Evolutionary conservation across 2,113 vertebrate species (phyloP).

Genomic region (Brachyhypopomus gauderio): DNA sequence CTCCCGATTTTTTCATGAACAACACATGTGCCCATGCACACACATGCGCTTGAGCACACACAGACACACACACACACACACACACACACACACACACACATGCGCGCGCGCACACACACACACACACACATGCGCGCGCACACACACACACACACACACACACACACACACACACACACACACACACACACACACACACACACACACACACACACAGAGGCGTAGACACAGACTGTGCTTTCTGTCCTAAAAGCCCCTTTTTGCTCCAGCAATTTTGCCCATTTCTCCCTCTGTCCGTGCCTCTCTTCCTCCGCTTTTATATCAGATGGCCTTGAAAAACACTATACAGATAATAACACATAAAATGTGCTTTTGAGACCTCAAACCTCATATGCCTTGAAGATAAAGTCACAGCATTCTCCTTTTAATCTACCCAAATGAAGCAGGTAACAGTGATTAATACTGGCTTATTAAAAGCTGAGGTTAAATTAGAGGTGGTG

Average conservation of each 20-base stretch:
- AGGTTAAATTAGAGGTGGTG: neutral
- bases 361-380: conserved; percentile 49
- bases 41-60: neutral
- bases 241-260: conserved; percentile 54
- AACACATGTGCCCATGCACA: neutral
- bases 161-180: conserved; percentile 25
- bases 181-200: conserved; percentile 24
- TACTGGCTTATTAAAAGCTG: conserved; percentile 2
- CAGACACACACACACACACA: conserved; percentile 24
- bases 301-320: conserved; percentile 43
- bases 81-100: conserved; percentile 1
- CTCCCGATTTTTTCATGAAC: neutral
- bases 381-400: conserved; percentile 30
- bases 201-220: conserved; percentile 22
- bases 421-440: conserved; percentile 33
- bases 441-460: conserved; percentile 13
- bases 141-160: conserved; percentile 15
- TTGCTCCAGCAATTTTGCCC: conserved; percentile 50
- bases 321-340: conserved; percentile 50
- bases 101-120: neutral
- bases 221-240: conserved; percentile 16
- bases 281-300: conserved; percentile 47
- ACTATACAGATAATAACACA: conserved; percentile 50
- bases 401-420: neutral
- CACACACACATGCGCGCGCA: neutral